A percentile compares a stretch with the other conserved stretches of the same genome.
These are phyloP conservation scores for Zaprionus capensis DNA, from an alignment of 1,140 invertebrate genomes.

Conservation along the genomic window DNA sequence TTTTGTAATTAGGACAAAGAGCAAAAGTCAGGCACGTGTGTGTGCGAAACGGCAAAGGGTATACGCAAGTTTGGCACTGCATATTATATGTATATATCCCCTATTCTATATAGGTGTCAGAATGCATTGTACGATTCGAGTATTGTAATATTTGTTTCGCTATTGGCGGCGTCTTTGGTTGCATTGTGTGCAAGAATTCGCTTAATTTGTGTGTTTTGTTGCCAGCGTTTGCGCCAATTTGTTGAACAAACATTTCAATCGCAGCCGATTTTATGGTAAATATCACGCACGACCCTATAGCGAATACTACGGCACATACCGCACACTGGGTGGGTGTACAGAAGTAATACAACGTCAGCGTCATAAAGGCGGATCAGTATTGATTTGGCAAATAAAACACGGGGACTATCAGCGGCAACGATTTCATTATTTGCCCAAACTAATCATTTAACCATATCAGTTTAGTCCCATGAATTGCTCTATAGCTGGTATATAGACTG, in stretches of 20 bases:
- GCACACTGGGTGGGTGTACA: not conserved
- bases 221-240: conserved; percentile 65
- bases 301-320: not conserved
- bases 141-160: not conserved
- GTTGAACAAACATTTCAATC: conserved; percentile 69
- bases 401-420: conserved; percentile 2
- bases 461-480: conserved; percentile 11
- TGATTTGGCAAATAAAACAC: conserved; percentile 8
- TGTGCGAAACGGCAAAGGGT: not conserved
- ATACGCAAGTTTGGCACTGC: not conserved
- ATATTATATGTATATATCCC: not conserved
- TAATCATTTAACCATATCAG: conserved; percentile 16
- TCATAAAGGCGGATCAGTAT: conserved; percentile 13
- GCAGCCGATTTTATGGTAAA: conserved; percentile 57
- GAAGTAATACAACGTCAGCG: not conserved
- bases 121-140: conserved; percentile 30
- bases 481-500: not conserved
- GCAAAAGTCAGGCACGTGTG: not conserved
- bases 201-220: conserved; percentile 61
- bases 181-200: conserved; percentile 65
- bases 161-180: conserved; percentile 38
- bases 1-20: conserved; percentile 8
- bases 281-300: conserved; percentile 59
- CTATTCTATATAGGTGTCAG: conserved; percentile 31
- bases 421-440: conserved; percentile 35